Evolutionary conservation across 2,888 invertebrate species (phyloP), one percentile per base, ranked within the genome.

Genomic region (Ormyrus nitidulus): DNA sequence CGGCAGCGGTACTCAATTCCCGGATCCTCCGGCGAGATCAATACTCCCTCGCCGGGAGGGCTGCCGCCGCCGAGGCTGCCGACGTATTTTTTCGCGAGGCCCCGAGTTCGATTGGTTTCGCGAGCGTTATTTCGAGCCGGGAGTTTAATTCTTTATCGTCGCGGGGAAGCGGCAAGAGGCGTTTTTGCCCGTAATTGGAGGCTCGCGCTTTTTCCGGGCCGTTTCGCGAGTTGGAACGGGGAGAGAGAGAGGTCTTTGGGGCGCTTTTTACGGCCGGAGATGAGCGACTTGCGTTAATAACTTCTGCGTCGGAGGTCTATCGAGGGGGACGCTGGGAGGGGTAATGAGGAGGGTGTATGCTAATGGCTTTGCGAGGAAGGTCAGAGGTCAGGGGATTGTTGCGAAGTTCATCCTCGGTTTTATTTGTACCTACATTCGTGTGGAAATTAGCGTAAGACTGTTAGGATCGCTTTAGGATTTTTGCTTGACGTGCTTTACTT

Each of bases 1-100:
- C 71, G 76, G 65, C 84, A 82, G 84, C 46, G 83, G 80, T 81
- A 71, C 84, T 83, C 84, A 82, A 81, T 34, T 34, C 81, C 59
- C 48, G 48, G 79, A 83, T 81, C 83, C 83, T 81, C 59, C 44
- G 81, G 11, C 77, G 81, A 83, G 19, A 85, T 85, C 85, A 85
- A 85, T 85, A 85, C 83, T 83, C 73, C 48, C 80, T 81, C 72
- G 77, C 70, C 73, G 73, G 81, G 81, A 79, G 49, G 61, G 46
- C n/a, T 7, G 44, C 0, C 61, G 8, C 13, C 59, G 48, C 11
- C 54, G 6, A 46, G n/a, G 71, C 53, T 1, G 11, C 13, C 44
- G 51, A 44, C 54, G 51, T 53, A 44, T 53, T 46, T 59, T 53
- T 73, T 46, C 9, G 19, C 51, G 5, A 49, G 53, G 44, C 5